phyloP scores from a whole-genome alignment of 2,797 vertebrate genomes.

The Eremophila alpestris region DNA sequence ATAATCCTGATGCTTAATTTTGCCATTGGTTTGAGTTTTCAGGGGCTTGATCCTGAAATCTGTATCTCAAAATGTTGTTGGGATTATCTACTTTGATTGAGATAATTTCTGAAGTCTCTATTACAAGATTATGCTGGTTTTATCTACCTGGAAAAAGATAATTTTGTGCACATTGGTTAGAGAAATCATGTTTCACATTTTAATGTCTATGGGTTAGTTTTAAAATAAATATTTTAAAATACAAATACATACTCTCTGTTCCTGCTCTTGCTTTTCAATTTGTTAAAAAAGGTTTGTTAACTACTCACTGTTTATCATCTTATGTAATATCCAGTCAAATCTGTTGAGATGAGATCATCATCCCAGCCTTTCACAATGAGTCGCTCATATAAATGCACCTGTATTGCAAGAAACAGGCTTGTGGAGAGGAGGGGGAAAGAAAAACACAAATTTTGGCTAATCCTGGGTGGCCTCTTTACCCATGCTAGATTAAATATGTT shows the following conservation, averaged over 20 bases:
- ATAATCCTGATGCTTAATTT: not conserved
- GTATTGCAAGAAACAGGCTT: conserved; percentile 49
- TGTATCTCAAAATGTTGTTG: not conserved
- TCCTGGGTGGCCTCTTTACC: conserved; percentile 74
- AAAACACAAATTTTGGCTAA: conserved; percentile 29
- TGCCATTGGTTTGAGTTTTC: not conserved
- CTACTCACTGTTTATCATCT: not conserved
- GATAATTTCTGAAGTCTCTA: not conserved
- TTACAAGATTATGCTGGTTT: not conserved
- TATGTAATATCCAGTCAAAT: not conserved
- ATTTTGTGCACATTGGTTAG: not conserved
- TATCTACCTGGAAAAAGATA: not conserved
- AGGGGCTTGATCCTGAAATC: not conserved
- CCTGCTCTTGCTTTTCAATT: not conserved
- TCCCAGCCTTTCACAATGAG: conserved; percentile 15
- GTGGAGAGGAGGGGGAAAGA: not conserved
- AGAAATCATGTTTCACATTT: not conserved
- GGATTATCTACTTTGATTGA: not conserved
- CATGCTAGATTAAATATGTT: conserved; percentile 70
- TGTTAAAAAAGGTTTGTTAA: not conserved
- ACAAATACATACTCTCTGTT: not conserved
- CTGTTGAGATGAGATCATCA: conserved; percentile 22
- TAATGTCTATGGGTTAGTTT: not conserved
- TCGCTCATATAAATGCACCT: conserved; percentile 66
- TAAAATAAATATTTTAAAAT: not conserved